Evolutionary conservation across 2,113 vertebrate species (phyloP).

Genomic region (Malaclemys terrapin): DNA sequence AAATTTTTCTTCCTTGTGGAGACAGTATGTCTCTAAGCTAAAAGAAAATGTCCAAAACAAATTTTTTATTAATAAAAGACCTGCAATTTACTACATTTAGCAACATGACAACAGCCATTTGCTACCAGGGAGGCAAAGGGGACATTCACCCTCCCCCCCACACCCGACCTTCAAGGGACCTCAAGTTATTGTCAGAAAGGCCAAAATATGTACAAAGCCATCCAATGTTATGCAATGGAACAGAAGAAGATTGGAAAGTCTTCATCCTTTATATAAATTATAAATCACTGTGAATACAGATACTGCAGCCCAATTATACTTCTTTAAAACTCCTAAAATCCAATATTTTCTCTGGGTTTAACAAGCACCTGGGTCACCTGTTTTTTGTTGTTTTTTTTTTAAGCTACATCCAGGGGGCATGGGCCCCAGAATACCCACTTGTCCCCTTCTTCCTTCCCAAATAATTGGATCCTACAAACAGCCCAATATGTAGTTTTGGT

Average conservation of each 20-base stretch:
- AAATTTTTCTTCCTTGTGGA: not conserved
- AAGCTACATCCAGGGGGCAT: not conserved
- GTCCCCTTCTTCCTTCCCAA: not conserved
- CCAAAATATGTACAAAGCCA: not conserved
- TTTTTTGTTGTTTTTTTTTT: not conserved
- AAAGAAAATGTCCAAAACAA: not conserved
- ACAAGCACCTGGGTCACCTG: not conserved
- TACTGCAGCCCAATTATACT: not conserved
- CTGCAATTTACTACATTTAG: not conserved
- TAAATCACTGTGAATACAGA: not conserved
- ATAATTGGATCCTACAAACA: not conserved
- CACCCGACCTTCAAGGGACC: not conserved
- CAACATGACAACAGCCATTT: not conserved
- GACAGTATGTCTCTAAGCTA: not conserved
- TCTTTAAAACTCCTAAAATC: not conserved
- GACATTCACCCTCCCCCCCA: not conserved
- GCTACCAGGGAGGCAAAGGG: not conserved
- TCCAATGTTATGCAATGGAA: not conserved
- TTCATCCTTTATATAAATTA: not conserved
- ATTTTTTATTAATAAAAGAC: not conserved
- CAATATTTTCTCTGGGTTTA: not conserved
- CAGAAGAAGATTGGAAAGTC: not conserved
- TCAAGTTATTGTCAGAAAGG: not conserved
- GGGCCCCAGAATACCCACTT: not conserved
- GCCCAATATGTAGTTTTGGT: not conserved